A percentile compares a stretch with the other conserved stretches of the same genome.
Evolutionary conservation across 2,113 vertebrate genomes (phyloP).

Genomic region (Dromaius novaehollandiae): DNA sequence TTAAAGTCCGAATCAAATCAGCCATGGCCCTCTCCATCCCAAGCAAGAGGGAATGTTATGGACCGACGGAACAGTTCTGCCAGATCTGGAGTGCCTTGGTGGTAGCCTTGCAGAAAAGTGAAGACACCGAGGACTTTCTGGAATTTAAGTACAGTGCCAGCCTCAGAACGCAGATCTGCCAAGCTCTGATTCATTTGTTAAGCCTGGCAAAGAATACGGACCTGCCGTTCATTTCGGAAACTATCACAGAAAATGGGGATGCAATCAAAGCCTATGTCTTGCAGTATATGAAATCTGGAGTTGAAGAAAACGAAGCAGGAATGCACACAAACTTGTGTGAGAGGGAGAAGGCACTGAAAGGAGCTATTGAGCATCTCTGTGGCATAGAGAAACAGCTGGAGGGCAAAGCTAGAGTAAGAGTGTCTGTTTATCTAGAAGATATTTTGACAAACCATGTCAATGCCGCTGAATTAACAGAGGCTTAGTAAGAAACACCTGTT

Average conservation of each 20-base stretch:
- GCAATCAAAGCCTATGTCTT: conserved; percentile 77
- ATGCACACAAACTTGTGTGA: conserved; percentile 32
- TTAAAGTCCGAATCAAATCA: conserved; percentile 95
- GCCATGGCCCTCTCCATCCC: conserved; percentile 90
- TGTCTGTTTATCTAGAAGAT: conserved; percentile 79
- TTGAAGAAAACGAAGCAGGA: conserved; percentile 36
- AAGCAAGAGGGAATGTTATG: conserved; percentile 78
- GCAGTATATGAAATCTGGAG: conserved; percentile 80
- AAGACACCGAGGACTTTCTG: conserved; percentile 90
- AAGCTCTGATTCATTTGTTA: conserved; percentile 87
- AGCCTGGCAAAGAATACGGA: conserved; percentile 78
- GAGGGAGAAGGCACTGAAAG: conserved; percentile 70
- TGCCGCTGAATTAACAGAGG: background rate
- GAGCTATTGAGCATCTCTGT: conserved; percentile 76
- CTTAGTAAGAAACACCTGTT: background rate
- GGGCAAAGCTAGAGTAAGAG: conserved; percentile 15
- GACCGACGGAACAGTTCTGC: conserved; percentile 79
- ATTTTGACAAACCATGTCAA: conserved; percentile 71
- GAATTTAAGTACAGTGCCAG: conserved; percentile 95
- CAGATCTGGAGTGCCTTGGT: conserved; percentile 87
- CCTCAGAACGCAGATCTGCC: conserved; percentile 87
- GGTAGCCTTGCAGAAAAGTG: conserved; percentile 87
- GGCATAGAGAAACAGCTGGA: conserved; percentile 55
- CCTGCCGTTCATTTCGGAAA: conserved; percentile 73
- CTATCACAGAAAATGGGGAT: conserved; percentile 63